These are phyloP conservation scores for Upupa epops DNA, from an alignment of 2,113 vertebrate genomes.

Conservation along the genomic window DNA sequence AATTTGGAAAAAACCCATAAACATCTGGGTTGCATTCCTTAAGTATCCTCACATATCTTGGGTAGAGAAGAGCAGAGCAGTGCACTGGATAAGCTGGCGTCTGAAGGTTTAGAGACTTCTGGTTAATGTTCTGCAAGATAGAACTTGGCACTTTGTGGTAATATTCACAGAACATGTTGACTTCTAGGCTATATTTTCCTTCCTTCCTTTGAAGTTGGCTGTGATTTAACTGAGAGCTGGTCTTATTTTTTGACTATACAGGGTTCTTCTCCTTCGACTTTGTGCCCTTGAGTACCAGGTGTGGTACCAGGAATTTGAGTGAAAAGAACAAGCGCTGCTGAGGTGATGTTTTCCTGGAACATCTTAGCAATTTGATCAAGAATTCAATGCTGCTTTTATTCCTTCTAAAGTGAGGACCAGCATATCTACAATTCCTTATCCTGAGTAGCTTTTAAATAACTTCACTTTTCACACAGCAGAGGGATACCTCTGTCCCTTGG, in stretches of 20 bases:
- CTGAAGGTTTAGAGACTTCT: constrained; percentile 41
- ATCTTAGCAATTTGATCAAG: not conserved
- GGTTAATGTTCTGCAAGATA: constrained; percentile 27
- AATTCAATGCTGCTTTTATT: not conserved
- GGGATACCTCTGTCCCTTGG: not conserved
- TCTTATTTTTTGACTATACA: not conserved
- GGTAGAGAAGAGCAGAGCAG: not conserved
- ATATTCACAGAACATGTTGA: not conserved
- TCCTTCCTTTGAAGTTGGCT: not conserved
- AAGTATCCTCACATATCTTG: not conserved
- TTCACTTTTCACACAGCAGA: not conserved
- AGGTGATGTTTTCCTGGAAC: not conserved
- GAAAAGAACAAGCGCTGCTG: not conserved
- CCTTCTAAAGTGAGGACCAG: not conserved
- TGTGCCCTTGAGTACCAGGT: not conserved
- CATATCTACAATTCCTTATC: not conserved
- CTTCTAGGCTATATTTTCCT: not conserved
- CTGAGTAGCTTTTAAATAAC: not conserved
- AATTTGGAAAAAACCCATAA: not conserved
- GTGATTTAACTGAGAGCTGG: not conserved
- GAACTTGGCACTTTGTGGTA: constrained; percentile 1
- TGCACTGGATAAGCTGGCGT: constrained; percentile 23
- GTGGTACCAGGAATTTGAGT: not conserved
- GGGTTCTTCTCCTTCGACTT: not conserved
- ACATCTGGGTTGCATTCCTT: constrained; percentile 43